phyloP scores from a whole-genome alignment of 1,140 invertebrate genomes.

The Drosophila sp. region DNA sequence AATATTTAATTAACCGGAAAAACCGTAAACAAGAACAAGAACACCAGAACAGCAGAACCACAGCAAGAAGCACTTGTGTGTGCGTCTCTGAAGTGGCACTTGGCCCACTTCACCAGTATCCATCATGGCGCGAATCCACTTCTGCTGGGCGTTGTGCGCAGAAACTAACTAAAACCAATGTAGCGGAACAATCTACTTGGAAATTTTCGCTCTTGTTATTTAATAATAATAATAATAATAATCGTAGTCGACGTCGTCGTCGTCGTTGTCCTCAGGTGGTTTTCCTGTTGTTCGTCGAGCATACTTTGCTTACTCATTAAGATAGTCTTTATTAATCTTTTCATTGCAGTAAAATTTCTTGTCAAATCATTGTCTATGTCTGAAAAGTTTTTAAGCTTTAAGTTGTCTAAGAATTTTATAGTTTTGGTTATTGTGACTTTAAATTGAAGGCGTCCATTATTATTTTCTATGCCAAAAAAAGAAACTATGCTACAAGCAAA shows the following conservation, averaged over 20 bases:
- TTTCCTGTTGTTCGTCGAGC: background rate
- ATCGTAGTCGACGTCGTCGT: background rate
- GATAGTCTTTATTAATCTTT: too few species aligned
- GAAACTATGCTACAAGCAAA: too few species aligned
- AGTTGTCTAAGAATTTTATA: too few species aligned
- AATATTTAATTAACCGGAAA: background rate
- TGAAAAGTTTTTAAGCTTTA: too few species aligned
- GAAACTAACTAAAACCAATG: background rate
- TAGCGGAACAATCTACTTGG: slow-evolving; percentile 46
- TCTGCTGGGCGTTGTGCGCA: background rate
- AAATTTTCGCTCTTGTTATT: slow-evolving; percentile 6
- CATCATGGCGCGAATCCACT: background rate
- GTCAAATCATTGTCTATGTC: too few species aligned
- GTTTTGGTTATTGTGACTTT: too few species aligned
- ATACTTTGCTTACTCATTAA: too few species aligned
- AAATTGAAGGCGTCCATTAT: too few species aligned
- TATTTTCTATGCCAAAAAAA: too few species aligned
- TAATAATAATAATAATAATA: slow-evolving; percentile 7
- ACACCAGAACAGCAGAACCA: slow-evolving; percentile 8
- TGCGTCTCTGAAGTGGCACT: slow-evolving; percentile 9
- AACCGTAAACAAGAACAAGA: background rate
- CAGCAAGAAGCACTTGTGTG: background rate
- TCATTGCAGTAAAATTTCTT: too few species aligned
- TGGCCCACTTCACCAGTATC: slow-evolving; percentile 2
- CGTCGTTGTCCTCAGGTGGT: background rate